These are phyloP conservation scores for Sclerurus mexicanus DNA, from an alignment of 2,113 vertebrate genomes.

Conservation along the genomic window DNA sequence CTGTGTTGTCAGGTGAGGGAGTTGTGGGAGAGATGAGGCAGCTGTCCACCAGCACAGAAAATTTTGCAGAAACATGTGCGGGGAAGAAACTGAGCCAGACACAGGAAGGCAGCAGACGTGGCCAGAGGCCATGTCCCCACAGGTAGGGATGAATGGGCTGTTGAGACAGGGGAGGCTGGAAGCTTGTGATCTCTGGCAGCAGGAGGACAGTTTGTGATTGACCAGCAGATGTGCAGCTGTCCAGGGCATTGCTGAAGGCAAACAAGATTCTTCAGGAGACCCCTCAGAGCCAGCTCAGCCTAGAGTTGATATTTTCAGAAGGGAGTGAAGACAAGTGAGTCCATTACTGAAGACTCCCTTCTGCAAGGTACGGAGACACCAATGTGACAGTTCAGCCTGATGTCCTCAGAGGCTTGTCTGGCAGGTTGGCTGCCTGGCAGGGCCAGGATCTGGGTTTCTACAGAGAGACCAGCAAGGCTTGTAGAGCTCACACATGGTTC, in stretches of 20 bases:
- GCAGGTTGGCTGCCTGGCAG: not conserved
- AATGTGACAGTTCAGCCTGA: too few species aligned
- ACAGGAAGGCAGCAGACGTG: not conserved
- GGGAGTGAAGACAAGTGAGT: rapidly evolving
- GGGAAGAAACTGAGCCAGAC: not conserved
- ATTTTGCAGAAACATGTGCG: rapidly evolving
- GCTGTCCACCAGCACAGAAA: not conserved
- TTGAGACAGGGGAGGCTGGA: not conserved
- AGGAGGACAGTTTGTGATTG: not conserved
- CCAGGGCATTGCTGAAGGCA: not conserved
- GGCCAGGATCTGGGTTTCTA: not conserved
- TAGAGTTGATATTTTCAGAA: not conserved
- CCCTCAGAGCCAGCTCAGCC: not conserved
- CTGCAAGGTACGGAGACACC: rapidly evolving
- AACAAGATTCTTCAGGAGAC: not conserved
- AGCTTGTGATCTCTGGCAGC: not conserved
- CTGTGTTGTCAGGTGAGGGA: not conserved
- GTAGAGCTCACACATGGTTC: not conserved
- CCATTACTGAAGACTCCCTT: not conserved
- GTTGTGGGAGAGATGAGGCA: not conserved
- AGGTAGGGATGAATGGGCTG: too few species aligned
- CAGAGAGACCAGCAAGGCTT: not conserved
- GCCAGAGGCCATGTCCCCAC: rapidly evolving
- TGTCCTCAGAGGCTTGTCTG: not conserved
- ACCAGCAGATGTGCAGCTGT: not conserved